Conservation (phyloP, 2,797 vertebrate genomes). For the Dermochelys coriacea region DNA sequence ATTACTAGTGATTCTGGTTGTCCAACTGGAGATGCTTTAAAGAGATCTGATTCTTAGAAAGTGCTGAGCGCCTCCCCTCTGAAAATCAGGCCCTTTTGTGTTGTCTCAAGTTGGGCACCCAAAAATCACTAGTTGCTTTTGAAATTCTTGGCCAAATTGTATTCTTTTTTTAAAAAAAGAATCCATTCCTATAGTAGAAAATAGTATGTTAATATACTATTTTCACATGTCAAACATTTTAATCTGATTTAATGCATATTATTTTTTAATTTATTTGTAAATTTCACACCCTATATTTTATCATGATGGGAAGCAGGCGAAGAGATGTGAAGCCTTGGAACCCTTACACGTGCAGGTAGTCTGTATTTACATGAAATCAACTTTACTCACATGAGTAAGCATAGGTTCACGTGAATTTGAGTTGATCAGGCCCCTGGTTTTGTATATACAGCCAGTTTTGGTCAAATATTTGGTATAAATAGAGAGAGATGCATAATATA, state of each 20-base stretch:
- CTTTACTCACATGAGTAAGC: accelerated
- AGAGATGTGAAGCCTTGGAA: background rate
- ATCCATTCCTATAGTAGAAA: accelerated
- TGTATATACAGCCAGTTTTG: accelerated
- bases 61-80: background rate
- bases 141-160: background rate
- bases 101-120: background rate
- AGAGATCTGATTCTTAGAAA: background rate
- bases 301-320: accelerated
- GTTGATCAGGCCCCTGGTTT: accelerated
- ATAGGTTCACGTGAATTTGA: accelerated
- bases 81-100: background rate
- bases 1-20: accelerated
- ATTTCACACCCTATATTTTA: background rate
- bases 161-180: background rate
- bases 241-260: background rate
- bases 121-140: accelerated
- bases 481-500: background rate
- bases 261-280: background rate
- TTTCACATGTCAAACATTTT: background rate
- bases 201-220: background rate
- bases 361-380: accelerated
- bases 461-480: background rate
- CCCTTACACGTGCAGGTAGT: accelerated
- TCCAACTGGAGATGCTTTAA: background rate